Base-by-base conservation (phyloP, 2,888 invertebrate genomes). In the Ceraclea dissimilis region DNA sequence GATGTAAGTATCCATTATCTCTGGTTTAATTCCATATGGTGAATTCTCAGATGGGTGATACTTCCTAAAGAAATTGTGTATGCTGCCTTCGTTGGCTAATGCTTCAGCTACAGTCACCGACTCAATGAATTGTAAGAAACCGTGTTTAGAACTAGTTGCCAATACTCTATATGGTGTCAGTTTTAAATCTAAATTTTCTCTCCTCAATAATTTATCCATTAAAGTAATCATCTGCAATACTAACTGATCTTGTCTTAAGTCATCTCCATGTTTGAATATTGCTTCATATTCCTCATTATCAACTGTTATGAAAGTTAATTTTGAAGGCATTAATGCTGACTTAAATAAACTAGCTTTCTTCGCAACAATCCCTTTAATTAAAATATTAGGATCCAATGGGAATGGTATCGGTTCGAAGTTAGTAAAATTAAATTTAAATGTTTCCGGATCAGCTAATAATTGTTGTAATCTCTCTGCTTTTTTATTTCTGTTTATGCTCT, bases 261-360 rank as follows among this genome's bases (percentile, higher is more conserved):
- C 98, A 71, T 99, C 99, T 1, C 99, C 99, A 66, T 95, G 88
- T 71, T 99, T 99, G 71, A 98, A 98, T 60, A 99, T 97, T 0
- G 96, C 91, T 16, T 92, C 89, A 71, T 97, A 99, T 67, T 93
- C 90, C 33, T 82, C 80, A 39, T 87, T 86, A 57, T 86, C 84
- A 0, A 85, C 84, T 0, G 92, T 93, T 13, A 88, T 75, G 70
- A 98, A 97, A 0, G 93, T 90, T 49, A 99, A 75, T 68, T 82
- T 83, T 13, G 93, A 91, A 2, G 99, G 99, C 93, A 95, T 97
- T 54, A 96, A 76, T 1, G 94, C 93, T 31, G 96, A 97, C 71
- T 98, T 98, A 74, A 98, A 99, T 1, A 99, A 79, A 48, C 88
- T 88, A 0, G 96, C 94, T 65, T 92, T 91, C 65, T 91, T 87